phyloP scores from a whole-genome alignment of 37 sponge, comb jelly and placozoan genomes.

The Amphimedon queenslandica region DNA sequence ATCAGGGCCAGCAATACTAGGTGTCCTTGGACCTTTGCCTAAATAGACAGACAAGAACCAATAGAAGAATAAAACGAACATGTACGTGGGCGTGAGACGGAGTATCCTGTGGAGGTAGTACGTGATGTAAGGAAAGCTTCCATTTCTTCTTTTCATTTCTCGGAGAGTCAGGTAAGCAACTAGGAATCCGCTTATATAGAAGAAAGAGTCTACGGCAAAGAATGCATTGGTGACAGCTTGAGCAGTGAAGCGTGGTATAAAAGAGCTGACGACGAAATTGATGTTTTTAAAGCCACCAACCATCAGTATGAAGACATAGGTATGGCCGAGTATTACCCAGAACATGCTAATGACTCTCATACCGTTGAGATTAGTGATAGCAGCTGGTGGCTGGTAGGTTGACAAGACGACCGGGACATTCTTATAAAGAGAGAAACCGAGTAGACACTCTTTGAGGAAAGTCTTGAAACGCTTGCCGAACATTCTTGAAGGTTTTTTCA shows the following conservation, averaged over 20 bases:
- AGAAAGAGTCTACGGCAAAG: conserved; percentile 68
- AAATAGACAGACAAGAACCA: conserved; percentile 26
- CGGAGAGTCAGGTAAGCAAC: conserved; percentile 53
- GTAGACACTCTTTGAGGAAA: conserved; percentile 8
- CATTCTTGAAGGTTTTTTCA: neutral
- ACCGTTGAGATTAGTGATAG: conserved; percentile 74
- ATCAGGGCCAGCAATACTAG: neutral
- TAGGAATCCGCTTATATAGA: conserved; percentile 73
- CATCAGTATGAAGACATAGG: conserved; percentile 24
- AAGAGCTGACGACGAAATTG: neutral
- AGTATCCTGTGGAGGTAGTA: conserved; percentile 68
- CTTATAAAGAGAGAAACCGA: conserved; percentile 53
- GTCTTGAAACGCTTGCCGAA: neutral
- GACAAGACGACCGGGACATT: conserved; percentile 44
- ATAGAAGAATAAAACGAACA: conserved; percentile 42
- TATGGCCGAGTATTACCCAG: conserved; percentile 75
- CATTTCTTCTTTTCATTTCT: conserved; percentile 44
- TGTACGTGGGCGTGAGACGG: conserved; percentile 54
- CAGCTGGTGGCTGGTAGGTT: conserved; percentile 50
- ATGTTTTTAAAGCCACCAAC: neutral
- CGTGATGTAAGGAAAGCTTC: conserved; percentile 34
- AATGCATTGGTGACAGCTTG: conserved; percentile 59
- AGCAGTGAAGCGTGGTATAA: conserved; percentile 27
- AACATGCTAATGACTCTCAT: conserved; percentile 76
- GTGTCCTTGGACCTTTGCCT: conserved; percentile 1